A percentile compares a stretch with the other conserved stretches of the same genome.
These are phyloP conservation scores for Lasioglossum calceatum DNA, from an alignment of 2,888 invertebrate species.

Conservation along the genomic window DNA sequence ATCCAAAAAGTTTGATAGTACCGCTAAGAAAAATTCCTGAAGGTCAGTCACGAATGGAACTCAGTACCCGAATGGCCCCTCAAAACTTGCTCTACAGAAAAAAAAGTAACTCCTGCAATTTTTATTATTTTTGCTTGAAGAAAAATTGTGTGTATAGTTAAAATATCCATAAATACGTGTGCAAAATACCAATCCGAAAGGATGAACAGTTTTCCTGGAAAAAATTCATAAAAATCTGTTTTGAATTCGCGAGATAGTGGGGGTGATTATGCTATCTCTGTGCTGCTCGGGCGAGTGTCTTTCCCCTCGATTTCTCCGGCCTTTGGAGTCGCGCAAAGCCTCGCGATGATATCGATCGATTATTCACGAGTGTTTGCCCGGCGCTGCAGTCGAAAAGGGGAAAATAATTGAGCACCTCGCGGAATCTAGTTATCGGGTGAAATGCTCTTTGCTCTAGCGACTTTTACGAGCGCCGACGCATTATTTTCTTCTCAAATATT, in stretches of 20 bases:
- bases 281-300: constrained; percentile 43
- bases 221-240: not conserved
- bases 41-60: not conserved
- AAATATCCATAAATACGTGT: not conserved
- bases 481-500: not conserved
- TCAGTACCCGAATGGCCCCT: too few relatives aligned
- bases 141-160: too few relatives aligned
- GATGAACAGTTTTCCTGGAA: not conserved
- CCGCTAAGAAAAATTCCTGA: not conserved
- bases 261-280: constrained; percentile 30
- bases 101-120: too few relatives aligned
- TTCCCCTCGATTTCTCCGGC: constrained; percentile 33
- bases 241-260: constrained; percentile 6
- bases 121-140: too few relatives aligned
- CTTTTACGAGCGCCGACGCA: not conserved
- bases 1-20: not conserved
- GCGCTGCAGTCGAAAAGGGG: not conserved
- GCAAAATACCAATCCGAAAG: not conserved
- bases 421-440: not conserved
- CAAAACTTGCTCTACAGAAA: too few relatives aligned
- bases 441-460: not conserved
- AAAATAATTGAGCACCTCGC: not conserved
- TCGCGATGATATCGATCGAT: constrained; percentile 19
- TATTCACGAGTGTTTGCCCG: constrained; percentile 30
- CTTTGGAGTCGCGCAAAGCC: constrained; percentile 24